phyloP scores from a whole-genome alignment of 2,888 invertebrate species.

The Epinotia nisella region DNA sequence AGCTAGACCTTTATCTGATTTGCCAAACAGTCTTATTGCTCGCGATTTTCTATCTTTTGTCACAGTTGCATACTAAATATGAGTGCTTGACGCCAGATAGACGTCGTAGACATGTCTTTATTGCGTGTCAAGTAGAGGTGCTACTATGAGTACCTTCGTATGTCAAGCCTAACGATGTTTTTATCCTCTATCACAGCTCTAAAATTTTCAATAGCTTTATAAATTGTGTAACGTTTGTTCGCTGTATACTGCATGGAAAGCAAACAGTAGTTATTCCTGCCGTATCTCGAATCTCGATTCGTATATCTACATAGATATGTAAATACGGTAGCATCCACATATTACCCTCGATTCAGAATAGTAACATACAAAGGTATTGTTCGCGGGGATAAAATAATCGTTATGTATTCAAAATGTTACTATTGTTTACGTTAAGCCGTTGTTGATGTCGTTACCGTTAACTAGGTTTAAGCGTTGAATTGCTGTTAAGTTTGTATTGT shows the following conservation, averaged over 20 bases:
- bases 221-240: slow-evolving; percentile 1
- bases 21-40: background rate
- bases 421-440: slow-evolving; percentile 50
- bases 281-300: slow-evolving; percentile 27
- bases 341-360: slow-evolving; percentile 45
- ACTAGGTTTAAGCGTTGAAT: slow-evolving; percentile 77
- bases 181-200: slow-evolving; percentile 54
- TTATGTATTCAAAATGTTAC: slow-evolving; percentile 61
- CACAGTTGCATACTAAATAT: background rate
- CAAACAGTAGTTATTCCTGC: slow-evolving; percentile 18
- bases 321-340: slow-evolving; percentile 43
- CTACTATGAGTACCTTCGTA: slow-evolving; percentile 7
- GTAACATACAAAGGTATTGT: slow-evolving; percentile 46
- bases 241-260: slow-evolving; percentile 21
- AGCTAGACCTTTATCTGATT: background rate
- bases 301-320: slow-evolving; percentile 36
- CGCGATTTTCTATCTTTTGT: background rate
- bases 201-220: slow-evolving; percentile 36
- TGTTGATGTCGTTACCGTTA: slow-evolving; percentile 76
- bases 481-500: slow-evolving; percentile 78
- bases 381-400: slow-evolving; percentile 70
- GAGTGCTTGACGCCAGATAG: background rate
- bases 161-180: slow-evolving; percentile 59
- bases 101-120: background rate
- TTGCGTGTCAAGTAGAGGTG: slow-evolving; percentile 1